Conservation (phyloP, 2,797 vertebrate species). For the Melanotaenia boesemani region DNA sequence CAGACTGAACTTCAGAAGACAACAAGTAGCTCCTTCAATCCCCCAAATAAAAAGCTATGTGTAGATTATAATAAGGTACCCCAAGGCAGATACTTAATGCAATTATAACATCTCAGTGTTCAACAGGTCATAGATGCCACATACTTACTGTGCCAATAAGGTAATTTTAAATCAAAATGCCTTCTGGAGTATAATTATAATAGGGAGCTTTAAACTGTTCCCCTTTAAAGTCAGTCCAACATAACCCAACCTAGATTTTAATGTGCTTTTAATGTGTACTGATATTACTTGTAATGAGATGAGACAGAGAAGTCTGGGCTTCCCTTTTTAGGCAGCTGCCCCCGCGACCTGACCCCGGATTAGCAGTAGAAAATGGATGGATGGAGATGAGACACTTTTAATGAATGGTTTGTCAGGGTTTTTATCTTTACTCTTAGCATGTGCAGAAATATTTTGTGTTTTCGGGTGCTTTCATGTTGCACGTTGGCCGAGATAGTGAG, state of each 20-base stretch:
- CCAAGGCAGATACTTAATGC: not conserved
- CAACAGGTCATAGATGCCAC: not conserved
- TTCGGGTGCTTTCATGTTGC: constrained; percentile 1
- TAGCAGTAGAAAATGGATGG: no score
- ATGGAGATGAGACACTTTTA: not conserved
- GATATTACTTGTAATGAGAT: not conserved
- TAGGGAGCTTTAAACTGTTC: not conserved
- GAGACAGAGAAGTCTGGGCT: not conserved
- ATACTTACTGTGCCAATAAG: not conserved
- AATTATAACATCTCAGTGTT: not conserved
- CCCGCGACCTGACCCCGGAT: no score
- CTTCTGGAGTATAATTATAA: not conserved
- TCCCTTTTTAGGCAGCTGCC: no score
- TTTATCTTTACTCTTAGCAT: not conserved
- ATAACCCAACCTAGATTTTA: not conserved
- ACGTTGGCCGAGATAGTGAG: constrained; percentile 7
- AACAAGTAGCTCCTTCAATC: not conserved
- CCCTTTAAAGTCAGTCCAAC: not conserved
- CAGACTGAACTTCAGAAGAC: not conserved
- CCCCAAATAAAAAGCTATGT: not conserved
- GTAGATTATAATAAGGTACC: not conserved
- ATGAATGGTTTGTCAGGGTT: not conserved
- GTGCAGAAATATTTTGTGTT: constrained; percentile 4
- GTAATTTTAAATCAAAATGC: not conserved
- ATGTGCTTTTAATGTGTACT: not conserved